A percentile compares a stretch with the other conserved stretches of the same genome.
phyloP scores from a whole-genome alignment of 2,113 vertebrate species.

The Orthonyx spaldingii region DNA sequence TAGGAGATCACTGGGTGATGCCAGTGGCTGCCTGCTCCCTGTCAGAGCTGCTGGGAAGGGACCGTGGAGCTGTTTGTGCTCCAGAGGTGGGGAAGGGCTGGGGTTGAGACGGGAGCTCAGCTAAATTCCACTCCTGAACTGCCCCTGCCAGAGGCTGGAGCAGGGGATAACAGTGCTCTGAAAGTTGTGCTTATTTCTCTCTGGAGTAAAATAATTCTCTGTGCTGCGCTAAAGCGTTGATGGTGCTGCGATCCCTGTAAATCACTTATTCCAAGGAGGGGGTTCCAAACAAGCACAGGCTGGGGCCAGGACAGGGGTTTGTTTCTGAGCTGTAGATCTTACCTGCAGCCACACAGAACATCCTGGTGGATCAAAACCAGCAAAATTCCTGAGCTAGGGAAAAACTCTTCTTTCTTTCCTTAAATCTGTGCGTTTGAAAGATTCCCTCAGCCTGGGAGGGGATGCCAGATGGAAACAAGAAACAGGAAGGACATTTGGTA shows the following conservation, averaged over 20 bases:
- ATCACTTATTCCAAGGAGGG: background rate
- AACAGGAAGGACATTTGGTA: background rate
- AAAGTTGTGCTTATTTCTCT: background rate
- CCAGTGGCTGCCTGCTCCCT: background rate
- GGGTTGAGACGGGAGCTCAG: background rate
- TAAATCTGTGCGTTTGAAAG: background rate
- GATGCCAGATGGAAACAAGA: background rate
- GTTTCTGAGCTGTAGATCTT: background rate
- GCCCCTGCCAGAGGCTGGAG: background rate
- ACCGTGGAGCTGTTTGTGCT: background rate
- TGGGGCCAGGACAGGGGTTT: background rate
- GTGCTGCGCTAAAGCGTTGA: background rate
- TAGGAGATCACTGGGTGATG: background rate
- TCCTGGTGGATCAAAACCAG: background rate
- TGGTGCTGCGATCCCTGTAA: background rate
- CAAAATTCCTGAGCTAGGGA: fast-evolving
- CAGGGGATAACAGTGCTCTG: fast-evolving
- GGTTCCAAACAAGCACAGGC: background rate
- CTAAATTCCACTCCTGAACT: background rate
- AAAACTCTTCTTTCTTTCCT: background rate
- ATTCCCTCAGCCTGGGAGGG: background rate
- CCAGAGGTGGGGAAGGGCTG: background rate
- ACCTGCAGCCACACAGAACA: background rate
- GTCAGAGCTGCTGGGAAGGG: background rate
- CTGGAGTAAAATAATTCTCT: background rate